These are phyloP conservation scores for Pseudomyrmex concolor DNA, from an alignment of 1,140 invertebrate species.

Conservation along the genomic window DNA sequence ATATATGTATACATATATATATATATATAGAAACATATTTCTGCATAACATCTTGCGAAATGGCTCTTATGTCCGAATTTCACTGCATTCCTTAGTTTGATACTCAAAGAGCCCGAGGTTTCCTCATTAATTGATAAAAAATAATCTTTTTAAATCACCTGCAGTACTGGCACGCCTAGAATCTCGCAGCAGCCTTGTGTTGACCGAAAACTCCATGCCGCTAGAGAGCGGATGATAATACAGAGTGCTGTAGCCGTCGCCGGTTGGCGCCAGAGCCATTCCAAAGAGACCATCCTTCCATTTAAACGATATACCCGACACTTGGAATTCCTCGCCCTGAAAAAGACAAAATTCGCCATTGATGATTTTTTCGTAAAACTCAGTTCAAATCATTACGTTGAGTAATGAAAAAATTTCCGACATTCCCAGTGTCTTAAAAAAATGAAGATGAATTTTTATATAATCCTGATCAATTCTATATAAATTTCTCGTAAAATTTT, in stretches of 20 bases:
- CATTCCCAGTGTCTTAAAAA: not conserved
- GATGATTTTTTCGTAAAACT: not conserved
- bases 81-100: too few relatives aligned
- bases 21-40: too few relatives aligned
- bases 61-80: too few relatives aligned
- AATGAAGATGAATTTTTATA: not conserved
- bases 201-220: constrained; percentile 90
- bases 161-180: constrained; percentile 82
- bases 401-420: not conserved
- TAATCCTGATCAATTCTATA: not conserved
- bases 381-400: not conserved
- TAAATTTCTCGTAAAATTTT: not conserved
- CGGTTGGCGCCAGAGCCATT: constrained; percentile 87
- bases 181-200: constrained; percentile 88
- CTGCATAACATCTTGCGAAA: too few relatives aligned
- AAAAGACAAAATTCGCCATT: constrained; percentile 24
- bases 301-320: constrained; percentile 89
- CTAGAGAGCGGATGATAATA: constrained; percentile 92
- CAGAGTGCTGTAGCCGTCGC: constrained; percentile 89
- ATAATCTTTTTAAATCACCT: constrained; percentile 68
- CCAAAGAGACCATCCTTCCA: constrained; percentile 92
- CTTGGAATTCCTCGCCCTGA: constrained; percentile 88
- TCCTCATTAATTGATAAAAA: too few relatives aligned
- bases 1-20: too few relatives aligned
- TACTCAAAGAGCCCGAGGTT: too few relatives aligned